Percentiles rank a stretch among this genome's conserved stretches.
These are phyloP conservation scores for Patiria miniata DNA, from an alignment of 35 echinoderm and acorn worm species.

Conservation along the genomic window DNA sequence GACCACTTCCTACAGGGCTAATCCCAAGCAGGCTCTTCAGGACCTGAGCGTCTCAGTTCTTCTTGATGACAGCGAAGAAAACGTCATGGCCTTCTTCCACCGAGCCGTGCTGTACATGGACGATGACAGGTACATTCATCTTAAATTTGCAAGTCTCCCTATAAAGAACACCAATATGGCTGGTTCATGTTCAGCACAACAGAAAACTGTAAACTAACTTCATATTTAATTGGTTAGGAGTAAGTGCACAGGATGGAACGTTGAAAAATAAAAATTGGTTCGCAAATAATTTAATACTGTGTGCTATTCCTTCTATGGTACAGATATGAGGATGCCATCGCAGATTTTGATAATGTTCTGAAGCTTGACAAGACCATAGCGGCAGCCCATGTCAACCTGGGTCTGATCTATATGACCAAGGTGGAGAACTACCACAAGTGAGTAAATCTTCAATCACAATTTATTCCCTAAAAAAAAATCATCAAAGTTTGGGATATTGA, in stretches of 20 bases:
- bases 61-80: constrained; percentile 76
- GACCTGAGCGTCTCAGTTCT: constrained; percentile 92
- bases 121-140: constrained; percentile 25
- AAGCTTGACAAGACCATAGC: constrained; percentile 87
- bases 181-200: no score
- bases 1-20: constrained; percentile 26
- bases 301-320: no score
- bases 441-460: background rate
- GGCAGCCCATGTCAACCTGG: constrained; percentile 88
- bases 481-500: no score
- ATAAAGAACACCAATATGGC: no score
- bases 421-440: constrained; percentile 94
- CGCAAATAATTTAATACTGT: no score
- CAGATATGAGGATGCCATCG: constrained; percentile 84
- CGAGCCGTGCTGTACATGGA: constrained; percentile 92
- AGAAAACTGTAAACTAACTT: no score
- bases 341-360: constrained; percentile 93
- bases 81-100: constrained; percentile 96
- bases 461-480: background rate
- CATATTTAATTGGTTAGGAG: no score
- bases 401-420: constrained; percentile 92
- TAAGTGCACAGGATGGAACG: no score
- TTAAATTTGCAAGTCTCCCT: no score
- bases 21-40: constrained; percentile 90
- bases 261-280: no score